These are phyloP conservation scores for Drosophila dunni DNA, from an alignment of 1,140 invertebrate genomes.

Conservation along the genomic window DNA sequence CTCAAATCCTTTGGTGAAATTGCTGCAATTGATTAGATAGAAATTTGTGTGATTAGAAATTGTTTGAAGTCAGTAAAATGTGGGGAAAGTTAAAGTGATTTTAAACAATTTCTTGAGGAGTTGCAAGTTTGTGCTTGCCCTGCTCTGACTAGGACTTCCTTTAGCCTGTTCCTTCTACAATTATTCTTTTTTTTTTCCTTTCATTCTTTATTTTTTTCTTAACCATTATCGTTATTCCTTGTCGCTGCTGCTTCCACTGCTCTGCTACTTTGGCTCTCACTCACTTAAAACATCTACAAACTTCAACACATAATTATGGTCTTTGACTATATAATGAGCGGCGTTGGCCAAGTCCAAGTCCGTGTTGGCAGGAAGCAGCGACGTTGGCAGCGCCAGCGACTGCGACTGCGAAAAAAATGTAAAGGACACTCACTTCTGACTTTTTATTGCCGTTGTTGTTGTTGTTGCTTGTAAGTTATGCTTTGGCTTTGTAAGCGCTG, in stretches of 20 bases:
- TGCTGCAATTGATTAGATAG: slow-evolving; percentile 43
- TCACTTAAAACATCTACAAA: slow-evolving; percentile 71
- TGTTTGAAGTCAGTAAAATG: neutral
- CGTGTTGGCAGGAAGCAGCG: slow-evolving; percentile 66
- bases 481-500: slow-evolving; percentile 65
- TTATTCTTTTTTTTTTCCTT: too few species aligned
- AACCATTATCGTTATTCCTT: slow-evolving; percentile 35
- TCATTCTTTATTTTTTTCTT: slow-evolving; percentile 14
- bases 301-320: slow-evolving; percentile 83
- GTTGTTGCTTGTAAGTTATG: slow-evolving; percentile 69
- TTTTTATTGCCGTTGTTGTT: slow-evolving; percentile 68
- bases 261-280: slow-evolving; percentile 21
- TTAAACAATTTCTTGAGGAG: slow-evolving; percentile 22
- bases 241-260: slow-evolving; percentile 1
- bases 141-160: slow-evolving; percentile 23
- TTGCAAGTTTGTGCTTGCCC: neutral
- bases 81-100: neutral
- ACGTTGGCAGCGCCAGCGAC: slow-evolving; percentile 23
- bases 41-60: slow-evolving; percentile 12
- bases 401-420: slow-evolving; percentile 54
- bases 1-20: slow-evolving; percentile 76
- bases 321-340: slow-evolving; percentile 83
- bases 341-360: slow-evolving; percentile 66
- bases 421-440: slow-evolving; percentile 80
- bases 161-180: slow-evolving; percentile 15